These are phyloP conservation scores for Leptinotarsa defecta DNA, from an alignment of 1,140 invertebrate genomes.

Conservation along the genomic window DNA sequence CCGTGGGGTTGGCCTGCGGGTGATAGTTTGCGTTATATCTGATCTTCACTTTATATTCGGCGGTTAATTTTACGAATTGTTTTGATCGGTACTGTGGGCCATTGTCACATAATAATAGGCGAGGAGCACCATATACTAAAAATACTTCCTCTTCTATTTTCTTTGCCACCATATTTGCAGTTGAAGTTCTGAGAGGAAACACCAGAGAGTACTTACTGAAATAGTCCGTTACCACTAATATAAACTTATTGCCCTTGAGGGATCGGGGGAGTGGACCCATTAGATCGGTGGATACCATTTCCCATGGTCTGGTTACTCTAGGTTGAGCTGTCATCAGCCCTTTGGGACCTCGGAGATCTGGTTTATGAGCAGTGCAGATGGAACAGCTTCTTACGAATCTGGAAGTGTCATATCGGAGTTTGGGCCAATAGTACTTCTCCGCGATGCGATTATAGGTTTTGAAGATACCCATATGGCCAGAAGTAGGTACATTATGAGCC, in stretches of 20 bases:
- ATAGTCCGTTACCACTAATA: slow-evolving; percentile 50
- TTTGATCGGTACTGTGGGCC: background rate
- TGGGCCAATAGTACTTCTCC: too few relatives aligned
- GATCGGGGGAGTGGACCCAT: slow-evolving; percentile 44
- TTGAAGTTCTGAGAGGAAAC: too few relatives aligned
- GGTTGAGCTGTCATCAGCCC: slow-evolving; percentile 44
- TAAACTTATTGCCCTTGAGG: slow-evolving; percentile 44
- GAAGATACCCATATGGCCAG: too few relatives aligned
- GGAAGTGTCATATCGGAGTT: slow-evolving; percentile 7
- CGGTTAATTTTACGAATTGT: slow-evolving; percentile 14
- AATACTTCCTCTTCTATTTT: too few relatives aligned
- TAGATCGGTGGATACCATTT: slow-evolving; percentile 20
- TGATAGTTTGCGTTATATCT: slow-evolving; percentile 27
- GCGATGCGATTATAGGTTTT: too few relatives aligned
- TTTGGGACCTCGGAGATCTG: slow-evolving; percentile 33
- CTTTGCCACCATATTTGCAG: too few relatives aligned
- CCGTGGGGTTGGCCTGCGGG: slow-evolving; percentile 29
- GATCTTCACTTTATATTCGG: slow-evolving; percentile 23
- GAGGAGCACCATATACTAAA: too few relatives aligned
- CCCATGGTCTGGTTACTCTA: slow-evolving; percentile 1
- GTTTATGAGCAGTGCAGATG: background rate
- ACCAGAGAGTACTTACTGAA: slow-evolving; percentile 47
- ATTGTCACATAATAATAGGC: too few relatives aligned
- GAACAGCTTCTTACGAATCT: background rate
- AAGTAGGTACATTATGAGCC: too few relatives aligned